Evolutionary conservation across 2,797 vertebrate genomes (phyloP).

Genomic region (Lithobates sylvaticus): DNA sequence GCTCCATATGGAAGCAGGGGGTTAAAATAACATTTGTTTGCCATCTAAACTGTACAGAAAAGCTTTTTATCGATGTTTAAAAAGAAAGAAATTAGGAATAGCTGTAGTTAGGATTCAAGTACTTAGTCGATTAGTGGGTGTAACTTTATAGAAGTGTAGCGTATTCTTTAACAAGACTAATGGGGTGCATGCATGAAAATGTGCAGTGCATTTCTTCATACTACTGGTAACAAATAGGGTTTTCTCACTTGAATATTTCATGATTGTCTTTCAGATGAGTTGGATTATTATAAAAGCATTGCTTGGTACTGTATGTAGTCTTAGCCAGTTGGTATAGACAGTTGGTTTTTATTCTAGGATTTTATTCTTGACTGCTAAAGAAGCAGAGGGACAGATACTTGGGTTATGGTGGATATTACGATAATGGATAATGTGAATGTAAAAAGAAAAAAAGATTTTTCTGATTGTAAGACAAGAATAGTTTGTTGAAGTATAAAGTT

Average conservation of each 20-base stretch:
- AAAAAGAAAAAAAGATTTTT: not conserved
- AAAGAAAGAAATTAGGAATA: constrained; percentile 69
- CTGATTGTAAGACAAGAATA: not conserved
- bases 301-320: not conserved
- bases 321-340: not conserved
- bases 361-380: not conserved
- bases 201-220: constrained; percentile 77
- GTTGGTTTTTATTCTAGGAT: not conserved
- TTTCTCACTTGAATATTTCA: constrained; percentile 63
- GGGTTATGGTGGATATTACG: not conserved
- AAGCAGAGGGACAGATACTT: constrained; percentile 1
- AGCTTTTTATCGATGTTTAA: constrained; percentile 78
- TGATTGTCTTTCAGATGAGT: constrained; percentile 75
- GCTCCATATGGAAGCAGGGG: constrained; percentile 16
- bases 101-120: constrained; percentile 79
- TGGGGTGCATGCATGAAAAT: constrained; percentile 83
- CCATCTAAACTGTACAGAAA: constrained; percentile 84
- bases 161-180: constrained; percentile 80
- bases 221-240: constrained; percentile 72
- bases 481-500: not conserved
- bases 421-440: not conserved
- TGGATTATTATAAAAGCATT: constrained; percentile 66
- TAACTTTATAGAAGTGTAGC: constrained; percentile 82
- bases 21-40: constrained; percentile 72
- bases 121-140: constrained; percentile 80